These are phyloP conservation scores for Leptestheria dahalacensis DNA, from an alignment of 1,140 invertebrate genomes.

Conservation along the genomic window DNA sequence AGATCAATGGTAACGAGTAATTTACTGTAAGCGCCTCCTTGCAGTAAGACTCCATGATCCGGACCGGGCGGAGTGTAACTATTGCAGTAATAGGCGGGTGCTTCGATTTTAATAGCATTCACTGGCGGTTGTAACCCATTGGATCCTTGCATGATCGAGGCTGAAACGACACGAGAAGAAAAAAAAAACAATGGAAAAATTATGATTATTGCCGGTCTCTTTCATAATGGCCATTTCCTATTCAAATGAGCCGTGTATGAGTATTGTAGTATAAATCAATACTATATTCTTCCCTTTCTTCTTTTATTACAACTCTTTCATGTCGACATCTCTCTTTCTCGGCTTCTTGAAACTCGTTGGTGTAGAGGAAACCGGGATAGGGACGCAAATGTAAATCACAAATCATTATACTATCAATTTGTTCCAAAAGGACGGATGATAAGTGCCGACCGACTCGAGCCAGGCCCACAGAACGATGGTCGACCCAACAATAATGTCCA, in stretches of 20 bases:
- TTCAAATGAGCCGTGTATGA: neutral
- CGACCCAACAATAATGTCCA: too few species aligned
- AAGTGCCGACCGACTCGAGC: too few species aligned
- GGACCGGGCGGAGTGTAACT: constrained; percentile 68
- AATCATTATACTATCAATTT: neutral
- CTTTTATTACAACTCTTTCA: too few species aligned
- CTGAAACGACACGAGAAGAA: constrained; percentile 33
- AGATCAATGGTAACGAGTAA: too few species aligned
- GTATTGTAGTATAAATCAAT: neutral
- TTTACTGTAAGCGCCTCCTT: constrained; percentile 41
- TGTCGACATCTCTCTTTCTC: too few species aligned
- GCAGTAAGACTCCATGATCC: constrained; percentile 37
- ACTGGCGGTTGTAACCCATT: constrained; percentile 59
- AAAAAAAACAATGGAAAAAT: neutral
- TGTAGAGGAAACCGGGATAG: neutral
- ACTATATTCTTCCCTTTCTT: too few species aligned
- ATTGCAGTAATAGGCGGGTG: constrained; percentile 75
- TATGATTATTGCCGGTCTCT: neutral
- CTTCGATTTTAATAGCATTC: constrained; percentile 79
- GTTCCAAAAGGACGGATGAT: too few species aligned
- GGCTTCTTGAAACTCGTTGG: neutral
- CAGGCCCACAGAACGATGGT: too few species aligned
- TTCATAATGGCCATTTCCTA: neutral
- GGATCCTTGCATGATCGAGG: constrained; percentile 82
- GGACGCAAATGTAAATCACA: neutral